Conservation (phyloP, 2,113 vertebrate species). For the Psittacus erithacus region DNA sequence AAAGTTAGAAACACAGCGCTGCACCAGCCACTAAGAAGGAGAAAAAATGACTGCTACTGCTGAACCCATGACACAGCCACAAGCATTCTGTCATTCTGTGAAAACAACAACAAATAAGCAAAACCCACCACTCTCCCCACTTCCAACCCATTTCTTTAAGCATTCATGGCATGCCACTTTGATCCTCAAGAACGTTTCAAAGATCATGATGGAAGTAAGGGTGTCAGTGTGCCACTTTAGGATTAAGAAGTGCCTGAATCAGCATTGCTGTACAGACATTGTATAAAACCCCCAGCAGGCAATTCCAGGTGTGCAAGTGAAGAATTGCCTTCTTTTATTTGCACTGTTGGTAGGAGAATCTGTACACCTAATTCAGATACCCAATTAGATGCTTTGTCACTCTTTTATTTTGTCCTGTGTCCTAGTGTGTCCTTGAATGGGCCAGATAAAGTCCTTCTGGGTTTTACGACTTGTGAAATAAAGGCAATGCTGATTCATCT, state of each 20-base stretch:
- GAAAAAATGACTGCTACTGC: too few relatives aligned
- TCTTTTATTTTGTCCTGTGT: neutral
- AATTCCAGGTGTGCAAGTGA: neutral
- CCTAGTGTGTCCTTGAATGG: neutral
- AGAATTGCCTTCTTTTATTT: neutral
- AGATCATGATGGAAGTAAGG: neutral
- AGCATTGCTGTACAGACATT: neutral
- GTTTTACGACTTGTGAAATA: neutral
- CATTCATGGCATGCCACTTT: neutral
- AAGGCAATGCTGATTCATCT: neutral
- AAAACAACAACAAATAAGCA: neutral
- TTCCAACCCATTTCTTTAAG: neutral
- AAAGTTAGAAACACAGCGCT: too few relatives aligned
- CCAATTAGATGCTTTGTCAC: neutral
- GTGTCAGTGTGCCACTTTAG: neutral
- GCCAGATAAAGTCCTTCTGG: neutral
- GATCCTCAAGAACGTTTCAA: neutral
- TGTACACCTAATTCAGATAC: neutral
- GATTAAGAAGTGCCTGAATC: neutral
- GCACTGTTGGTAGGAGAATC: neutral
- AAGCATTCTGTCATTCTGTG: neutral
- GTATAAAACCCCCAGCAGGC: neutral
- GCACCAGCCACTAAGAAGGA: too few relatives aligned
- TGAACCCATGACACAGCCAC: too few relatives aligned
- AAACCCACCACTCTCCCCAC: rapidly evolving